Evolutionary conservation across 2,888 invertebrate genomes (phyloP).

Genomic region (Lepidocyrtinus sp.): DNA sequence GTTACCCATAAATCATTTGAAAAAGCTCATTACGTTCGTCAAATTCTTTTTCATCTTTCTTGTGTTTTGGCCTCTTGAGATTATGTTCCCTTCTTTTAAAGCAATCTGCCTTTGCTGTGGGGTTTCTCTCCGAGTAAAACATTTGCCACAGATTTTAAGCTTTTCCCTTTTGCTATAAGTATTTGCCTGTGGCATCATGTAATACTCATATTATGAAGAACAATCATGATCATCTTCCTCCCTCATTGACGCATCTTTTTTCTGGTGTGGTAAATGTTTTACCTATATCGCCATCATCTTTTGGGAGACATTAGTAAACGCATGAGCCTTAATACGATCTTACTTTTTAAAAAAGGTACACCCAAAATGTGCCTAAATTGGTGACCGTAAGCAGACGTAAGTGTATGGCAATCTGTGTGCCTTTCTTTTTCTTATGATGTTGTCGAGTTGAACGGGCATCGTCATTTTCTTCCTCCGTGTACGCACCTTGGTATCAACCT

Average conservation of each 20-base stretch:
- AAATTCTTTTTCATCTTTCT: constrained; percentile 60
- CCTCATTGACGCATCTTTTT: constrained; percentile 44
- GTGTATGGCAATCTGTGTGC: constrained; percentile 22
- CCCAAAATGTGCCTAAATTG: constrained; percentile 46
- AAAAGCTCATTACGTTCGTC: constrained; percentile 62
- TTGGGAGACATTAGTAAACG: constrained; percentile 31
- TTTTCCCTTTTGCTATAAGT: constrained; percentile 48
- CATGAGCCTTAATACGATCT: not conserved
- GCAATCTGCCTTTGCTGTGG: constrained; percentile 42
- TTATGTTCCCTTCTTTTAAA: constrained; percentile 40
- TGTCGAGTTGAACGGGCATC: constrained; percentile 1
- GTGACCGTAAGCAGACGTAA: constrained; percentile 40
- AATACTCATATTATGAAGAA: constrained; percentile 33
- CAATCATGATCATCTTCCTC: constrained; percentile 22
- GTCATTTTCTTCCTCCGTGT: constrained; percentile 35
- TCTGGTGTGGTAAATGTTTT: constrained; percentile 37
- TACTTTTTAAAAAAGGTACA: not conserved
- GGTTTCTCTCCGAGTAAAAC: constrained; percentile 43
- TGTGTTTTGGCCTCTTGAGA: constrained; percentile 60
- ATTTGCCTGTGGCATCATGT: constrained; percentile 48
- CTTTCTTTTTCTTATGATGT: constrained; percentile 39
- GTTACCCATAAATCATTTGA: constrained; percentile 59
- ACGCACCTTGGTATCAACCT: constrained; percentile 45
- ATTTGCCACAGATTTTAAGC: constrained; percentile 43
- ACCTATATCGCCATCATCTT: constrained; percentile 22